Evolutionary conservation across 2,113 vertebrate genomes (phyloP), one percentile per base, ranked within the genome.

Genomic region (Alexandromys fortis): DNA sequence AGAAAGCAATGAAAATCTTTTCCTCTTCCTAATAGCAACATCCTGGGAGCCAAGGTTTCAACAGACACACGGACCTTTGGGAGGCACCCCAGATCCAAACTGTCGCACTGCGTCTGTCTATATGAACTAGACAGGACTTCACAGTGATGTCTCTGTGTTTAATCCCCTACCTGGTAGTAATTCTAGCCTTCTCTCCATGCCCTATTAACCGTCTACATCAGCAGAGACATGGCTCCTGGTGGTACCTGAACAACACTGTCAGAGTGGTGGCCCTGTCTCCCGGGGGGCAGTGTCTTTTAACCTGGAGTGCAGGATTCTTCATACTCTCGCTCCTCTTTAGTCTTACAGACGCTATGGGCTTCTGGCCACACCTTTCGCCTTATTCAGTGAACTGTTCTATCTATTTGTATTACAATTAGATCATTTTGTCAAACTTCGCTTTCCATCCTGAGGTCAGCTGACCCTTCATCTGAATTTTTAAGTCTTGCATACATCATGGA

Each of bases 401-500:
- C 6, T 35, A 47, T 88, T 82, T 73, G 21, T 89, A 89, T 86
- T 17, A 77, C 5, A 79, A 76, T 55, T 68, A 79, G 19, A 83
- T 81, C 26, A 5, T 65, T 79, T 90, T 75, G 9, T 90, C 55
- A 83, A 45, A 75, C 70, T 68, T 61, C 21, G 0, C 38, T 61
- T 89, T 89, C 24, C 35, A 52, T 86, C 24, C 38, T 65, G 49
- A 90, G 72, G 58, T 63, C 65, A 17, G 19, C 10, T 96, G 58
- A 90, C 7, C 30, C 89, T 92, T 85, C 63, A 19, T 88, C 78
- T 81, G 9, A 72, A 33, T 70, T 89, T 89, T 45, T 88, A 3
- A 21, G 75, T 26, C 38, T n/a, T 72, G 21, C 28, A 45, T 24
- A 30, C 22, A 72, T 58, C 77, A 49, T 75, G 26, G 5, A 86